Base-by-base conservation (phyloP, 2,113 vertebrate genomes). In the Tyrannus savana region DNA sequence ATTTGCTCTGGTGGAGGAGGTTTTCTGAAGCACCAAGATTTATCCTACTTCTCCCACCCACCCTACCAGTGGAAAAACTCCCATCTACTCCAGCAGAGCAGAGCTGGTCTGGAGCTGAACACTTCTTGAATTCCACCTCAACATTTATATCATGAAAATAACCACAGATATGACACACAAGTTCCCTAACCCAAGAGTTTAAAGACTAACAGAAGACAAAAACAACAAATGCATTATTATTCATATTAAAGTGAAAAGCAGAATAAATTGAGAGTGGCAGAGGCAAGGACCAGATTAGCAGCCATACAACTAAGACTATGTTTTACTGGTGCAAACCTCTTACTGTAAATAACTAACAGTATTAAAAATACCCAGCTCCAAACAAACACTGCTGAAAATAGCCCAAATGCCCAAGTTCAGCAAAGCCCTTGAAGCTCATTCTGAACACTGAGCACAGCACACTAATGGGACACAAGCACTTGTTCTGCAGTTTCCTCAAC, bases 371-470 rank as follows among this genome's bases (percentile, higher is more conserved):
- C 1, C 10, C 47, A 71, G 7, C 47, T 87, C 82, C 59, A 63
- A 95, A 67, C 28, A 81, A 84, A n/a, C 17, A 18, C 25, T 39
- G 13, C 35, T 85, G 49, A 28, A 93, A 94, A 73, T 28, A 63
- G 23, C 22, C n/a, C 53, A 84, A 67, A 75, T 46, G 8, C 19
- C 63, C 75, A 56, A 89, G 69, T 89, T 69, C 84, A 44, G 25
- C 58, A 91, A 58, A 91, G 46, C 53, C 10, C 49, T 58, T 0
- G 0, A 81, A 77, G 55, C 8, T 83, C 2, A 1, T n/a, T 7
- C 2, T 47, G 75, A 83, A 23, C 31, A 31, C 66, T 56, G 19
- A 84, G n/a, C 24, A 21, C 1, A 1, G 12, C 10, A 19, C 0
- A 0, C 5, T 77, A 15, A 52, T 42, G 76, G 82, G 52, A 37